These are phyloP conservation scores for Macrosiphum euphorbiae DNA, from an alignment of 2,888 invertebrate genomes.

Conservation along the genomic window DNA sequence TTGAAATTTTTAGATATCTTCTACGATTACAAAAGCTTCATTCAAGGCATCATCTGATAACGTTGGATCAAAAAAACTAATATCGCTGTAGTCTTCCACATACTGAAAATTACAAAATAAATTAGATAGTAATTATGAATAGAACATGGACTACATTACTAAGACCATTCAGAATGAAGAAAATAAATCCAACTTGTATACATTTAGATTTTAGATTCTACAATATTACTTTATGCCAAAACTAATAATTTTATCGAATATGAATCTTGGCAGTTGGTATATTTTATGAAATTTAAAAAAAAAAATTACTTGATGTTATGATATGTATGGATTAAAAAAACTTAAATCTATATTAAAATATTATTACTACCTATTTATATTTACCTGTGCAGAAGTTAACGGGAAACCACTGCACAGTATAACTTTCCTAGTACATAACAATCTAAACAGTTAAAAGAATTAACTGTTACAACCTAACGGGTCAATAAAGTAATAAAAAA, in stretches of 20 bases:
- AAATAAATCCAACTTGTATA: not conserved
- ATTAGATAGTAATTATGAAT: not conserved
- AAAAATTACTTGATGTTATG: no score
- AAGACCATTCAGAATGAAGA: not conserved
- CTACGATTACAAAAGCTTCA: not conserved
- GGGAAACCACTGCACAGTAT: not conserved
- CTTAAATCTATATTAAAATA: not conserved
- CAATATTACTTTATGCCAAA: not conserved
- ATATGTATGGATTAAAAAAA: not conserved
- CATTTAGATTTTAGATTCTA: not conserved
- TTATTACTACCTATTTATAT: not conserved
- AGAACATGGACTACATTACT: not conserved
- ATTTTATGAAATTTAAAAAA: no score
- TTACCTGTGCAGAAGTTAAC: not conserved
- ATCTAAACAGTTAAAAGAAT: not conserved
- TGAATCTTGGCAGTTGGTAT: not conserved
- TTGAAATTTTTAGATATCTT: no score
- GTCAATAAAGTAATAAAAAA: not conserved
- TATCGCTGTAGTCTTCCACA: not conserved
- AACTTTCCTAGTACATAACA: not conserved
- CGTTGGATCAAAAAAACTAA: not conserved
- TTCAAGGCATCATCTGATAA: constrained; percentile 17
- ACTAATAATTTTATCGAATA: not conserved
- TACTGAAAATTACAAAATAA: constrained; percentile 18
- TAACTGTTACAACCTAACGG: not conserved